These are phyloP conservation scores for Dromaius novaehollandiae DNA, from an alignment of 2,113 vertebrate species.

Conservation along the genomic window DNA sequence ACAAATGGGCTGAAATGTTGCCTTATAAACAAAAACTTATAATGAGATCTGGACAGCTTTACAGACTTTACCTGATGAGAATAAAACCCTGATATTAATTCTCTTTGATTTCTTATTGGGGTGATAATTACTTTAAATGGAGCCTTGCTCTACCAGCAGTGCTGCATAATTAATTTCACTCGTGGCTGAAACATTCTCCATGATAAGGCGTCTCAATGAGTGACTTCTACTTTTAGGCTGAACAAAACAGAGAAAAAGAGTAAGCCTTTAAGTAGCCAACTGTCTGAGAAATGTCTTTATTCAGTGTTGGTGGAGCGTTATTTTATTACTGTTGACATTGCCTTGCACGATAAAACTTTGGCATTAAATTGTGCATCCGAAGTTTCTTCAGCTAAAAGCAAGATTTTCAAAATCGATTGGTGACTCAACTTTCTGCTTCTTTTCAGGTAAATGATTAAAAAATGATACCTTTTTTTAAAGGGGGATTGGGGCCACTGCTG, in stretches of 20 bases:
- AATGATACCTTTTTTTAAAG: not conserved
- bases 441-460: not conserved
- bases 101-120: not conserved
- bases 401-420: not conserved
- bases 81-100: not conserved
- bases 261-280: rapidly evolving
- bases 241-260: not conserved
- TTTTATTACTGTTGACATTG: not conserved
- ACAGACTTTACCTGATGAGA: not conserved
- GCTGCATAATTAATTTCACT: slow-evolving; percentile 20
- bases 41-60: not conserved
- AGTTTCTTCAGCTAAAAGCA: not conserved
- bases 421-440: not conserved
- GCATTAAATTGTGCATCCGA: not conserved
- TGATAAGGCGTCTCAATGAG: not conserved
- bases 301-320: not conserved
- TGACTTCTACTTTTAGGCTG: not conserved
- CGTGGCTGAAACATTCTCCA: not conserved
- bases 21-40: not conserved
- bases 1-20: not conserved
- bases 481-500: not conserved
- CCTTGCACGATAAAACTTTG: not conserved
- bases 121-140: slow-evolving; percentile 4
- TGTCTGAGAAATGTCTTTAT: not conserved
- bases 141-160: not conserved